Evolutionary conservation across 2,113 vertebrate genomes (phyloP).

Genomic region (Piliocolobus tephrosceles): DNA sequence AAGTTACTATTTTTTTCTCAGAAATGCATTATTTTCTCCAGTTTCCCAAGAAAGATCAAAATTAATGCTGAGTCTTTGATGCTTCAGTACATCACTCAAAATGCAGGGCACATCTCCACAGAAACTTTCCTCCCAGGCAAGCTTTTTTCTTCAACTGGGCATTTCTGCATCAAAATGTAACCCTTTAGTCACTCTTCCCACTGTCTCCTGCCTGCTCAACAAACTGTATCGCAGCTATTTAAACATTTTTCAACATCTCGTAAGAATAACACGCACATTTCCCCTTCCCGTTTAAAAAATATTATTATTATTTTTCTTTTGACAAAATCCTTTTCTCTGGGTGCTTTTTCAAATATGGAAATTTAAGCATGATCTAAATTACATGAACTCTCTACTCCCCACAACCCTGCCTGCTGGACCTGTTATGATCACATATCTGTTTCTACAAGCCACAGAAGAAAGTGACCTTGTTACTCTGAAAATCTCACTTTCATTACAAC

Average conservation of each 20-base stretch:
- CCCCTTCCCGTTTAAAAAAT: not conserved
- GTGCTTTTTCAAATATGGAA: not conserved
- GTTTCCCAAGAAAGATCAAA: constrained; percentile 41
- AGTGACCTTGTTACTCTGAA: not conserved
- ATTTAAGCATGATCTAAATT: not conserved
- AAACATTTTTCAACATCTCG: not conserved
- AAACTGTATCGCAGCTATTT: not conserved
- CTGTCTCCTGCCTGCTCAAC: not conserved
- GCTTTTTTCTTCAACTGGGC: not conserved
- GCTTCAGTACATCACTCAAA: not conserved
- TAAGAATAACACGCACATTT: not conserved
- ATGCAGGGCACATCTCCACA: not conserved
- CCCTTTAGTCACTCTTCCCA: not conserved
- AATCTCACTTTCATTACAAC: not conserved
- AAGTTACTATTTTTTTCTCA: not conserved
- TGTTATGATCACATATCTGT: not conserved
- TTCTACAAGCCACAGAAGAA: not conserved
- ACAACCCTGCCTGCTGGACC: not conserved
- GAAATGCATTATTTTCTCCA: constrained; percentile 10
- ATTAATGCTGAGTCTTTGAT: not conserved
- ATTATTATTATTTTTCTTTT: not conserved
- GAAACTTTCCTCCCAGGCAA: not conserved
- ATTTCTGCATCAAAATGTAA: not conserved
- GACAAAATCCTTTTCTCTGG: not conserved
- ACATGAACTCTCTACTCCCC: not conserved